Evolutionary conservation across 2,113 vertebrate genomes (phyloP), one percentile per base, ranked within the genome.

Genomic region (Paramisgurnus dabryanus): DNA sequence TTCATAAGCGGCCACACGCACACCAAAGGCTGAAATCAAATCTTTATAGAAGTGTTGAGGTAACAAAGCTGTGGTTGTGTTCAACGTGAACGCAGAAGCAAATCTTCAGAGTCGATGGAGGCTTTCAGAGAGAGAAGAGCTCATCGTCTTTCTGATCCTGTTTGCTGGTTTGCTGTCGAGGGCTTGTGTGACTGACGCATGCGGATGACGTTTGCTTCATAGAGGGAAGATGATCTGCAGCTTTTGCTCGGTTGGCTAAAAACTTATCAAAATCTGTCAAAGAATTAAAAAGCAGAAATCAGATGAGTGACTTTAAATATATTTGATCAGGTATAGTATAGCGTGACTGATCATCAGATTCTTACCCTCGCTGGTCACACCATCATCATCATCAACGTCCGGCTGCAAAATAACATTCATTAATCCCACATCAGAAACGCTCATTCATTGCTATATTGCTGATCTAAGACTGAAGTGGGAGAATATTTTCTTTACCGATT

Each of bases 351-450:
- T 71, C 12, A 40, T 27, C 12, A 13, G n/a, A 73, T 2, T 41
- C 84, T 71, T 39, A 92, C 92, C 92, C 85, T 89, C 89, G 84
- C 92, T 93, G 66, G 93, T 89, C n/a, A 93, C 90, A 13, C 92
- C 92, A 39, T 92, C 91, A 12, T 72, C 73, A 7, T 92, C 88
- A 4, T 86, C 87, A 1, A 82, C 76, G 55, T 88, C 84, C 0
- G 86, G 85, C 79, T 90, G 85, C 74, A 18, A 84, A 79, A 80
- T 6, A 86, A 27, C 17, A 50, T 4, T 12, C 11, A 53, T 12
- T 12, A 53, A 53, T 13, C 11, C 10, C 11, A 53, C 49, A 53
- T 9, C 10, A 13, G 11, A 15, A 13, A 11, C 27, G 27, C 3
- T 34, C 27, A 34, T 34, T 34, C 27, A 34, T 34, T 34, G 27